A percentile compares a stretch with the other conserved stretches of the same genome.
Conservation (phyloP, 2,888 invertebrate genomes). For the Eugnorisma glareosa region DNA sequence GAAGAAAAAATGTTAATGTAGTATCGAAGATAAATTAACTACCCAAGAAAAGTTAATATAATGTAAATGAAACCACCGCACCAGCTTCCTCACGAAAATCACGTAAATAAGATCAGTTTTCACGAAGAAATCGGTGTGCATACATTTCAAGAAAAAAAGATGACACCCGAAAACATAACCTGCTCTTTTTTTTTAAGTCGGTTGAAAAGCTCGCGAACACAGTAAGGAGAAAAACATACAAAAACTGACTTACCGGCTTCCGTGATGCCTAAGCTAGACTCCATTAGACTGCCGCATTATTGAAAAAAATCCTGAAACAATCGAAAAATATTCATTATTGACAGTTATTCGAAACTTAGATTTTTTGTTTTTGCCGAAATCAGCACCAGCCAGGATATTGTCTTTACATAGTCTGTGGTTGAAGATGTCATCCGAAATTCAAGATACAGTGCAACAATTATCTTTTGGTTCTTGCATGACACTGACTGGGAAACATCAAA, state of each 20-base stretch:
- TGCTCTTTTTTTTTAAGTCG: not conserved
- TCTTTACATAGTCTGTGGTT: not conserved
- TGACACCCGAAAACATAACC: not conserved
- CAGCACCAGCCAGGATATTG: not conserved
- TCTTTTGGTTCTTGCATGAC: not conserved
- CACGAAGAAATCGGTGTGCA: not conserved
- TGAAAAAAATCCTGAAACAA: slow-evolving; percentile 88
- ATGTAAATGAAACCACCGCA: not conserved
- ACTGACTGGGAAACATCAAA: not conserved
- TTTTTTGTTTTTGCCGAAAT: no score
- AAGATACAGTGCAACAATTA: not conserved
- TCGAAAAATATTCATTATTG: slow-evolving; percentile 43
- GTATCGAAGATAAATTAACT: no score
- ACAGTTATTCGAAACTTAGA: not conserved
- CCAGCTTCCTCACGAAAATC: not conserved
- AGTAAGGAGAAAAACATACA: slow-evolving; percentile 7
- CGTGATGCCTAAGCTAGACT: slow-evolving; percentile 85
- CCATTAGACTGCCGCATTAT: slow-evolving; percentile 88
- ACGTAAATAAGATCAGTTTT: not conserved
- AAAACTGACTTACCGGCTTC: slow-evolving; percentile 83
- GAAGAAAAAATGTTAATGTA: no score
- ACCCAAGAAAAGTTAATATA: no score
- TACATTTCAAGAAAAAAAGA: not conserved
- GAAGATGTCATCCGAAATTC: not conserved
- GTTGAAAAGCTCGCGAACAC: not conserved